A percentile compares a stretch with the other conserved stretches of the same genome.
Evolutionary conservation across 2,888 invertebrate genomes (phyloP).

Genomic region (Aleiodes testaceus): DNA sequence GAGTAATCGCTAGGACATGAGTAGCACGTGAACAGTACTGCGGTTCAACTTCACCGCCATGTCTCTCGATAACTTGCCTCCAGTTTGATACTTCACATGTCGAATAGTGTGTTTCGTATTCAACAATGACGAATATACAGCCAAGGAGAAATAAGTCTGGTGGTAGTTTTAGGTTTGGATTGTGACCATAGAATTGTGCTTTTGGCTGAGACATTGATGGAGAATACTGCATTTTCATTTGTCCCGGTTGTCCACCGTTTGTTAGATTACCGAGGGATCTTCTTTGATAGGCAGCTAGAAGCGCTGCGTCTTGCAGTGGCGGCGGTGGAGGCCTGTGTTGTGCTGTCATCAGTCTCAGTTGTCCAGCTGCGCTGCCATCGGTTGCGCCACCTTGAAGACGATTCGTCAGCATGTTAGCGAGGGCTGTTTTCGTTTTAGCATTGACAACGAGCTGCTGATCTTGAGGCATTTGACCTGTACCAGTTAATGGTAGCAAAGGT

Average conservation of each 20-base stretch:
- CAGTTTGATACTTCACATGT: conserved; percentile 78
- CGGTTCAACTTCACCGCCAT: conserved; percentile 91
- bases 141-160: conserved; percentile 92
- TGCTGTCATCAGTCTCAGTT: conserved; percentile 85
- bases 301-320: conserved; percentile 72
- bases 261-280: conserved; percentile 76
- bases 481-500: conserved; percentile 60
- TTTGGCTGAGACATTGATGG: conserved; percentile 74
- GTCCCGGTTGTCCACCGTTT: conserved; percentile 72
- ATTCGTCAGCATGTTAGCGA: conserved; percentile 94
- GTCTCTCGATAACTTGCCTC: conserved; percentile 83
- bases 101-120: conserved; percentile 83
- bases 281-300: conserved; percentile 69
- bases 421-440: conserved; percentile 93
- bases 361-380: conserved; percentile 74
- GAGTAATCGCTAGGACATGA: conserved; percentile 93
- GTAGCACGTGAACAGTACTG: conserved; percentile 91
- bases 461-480: conserved; percentile 66
- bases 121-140: conserved; percentile 92
- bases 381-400: conserved; percentile 78
- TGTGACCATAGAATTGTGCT: conserved; percentile 93
- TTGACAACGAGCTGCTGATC: conserved; percentile 81
- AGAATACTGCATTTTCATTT: conserved; percentile 69
- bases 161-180: conserved; percentile 91
- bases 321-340: conserved; percentile 81